These are phyloP conservation scores for Tetheella fluctuosa DNA, from an alignment of 2,888 invertebrate species.

Conservation along the genomic window DNA sequence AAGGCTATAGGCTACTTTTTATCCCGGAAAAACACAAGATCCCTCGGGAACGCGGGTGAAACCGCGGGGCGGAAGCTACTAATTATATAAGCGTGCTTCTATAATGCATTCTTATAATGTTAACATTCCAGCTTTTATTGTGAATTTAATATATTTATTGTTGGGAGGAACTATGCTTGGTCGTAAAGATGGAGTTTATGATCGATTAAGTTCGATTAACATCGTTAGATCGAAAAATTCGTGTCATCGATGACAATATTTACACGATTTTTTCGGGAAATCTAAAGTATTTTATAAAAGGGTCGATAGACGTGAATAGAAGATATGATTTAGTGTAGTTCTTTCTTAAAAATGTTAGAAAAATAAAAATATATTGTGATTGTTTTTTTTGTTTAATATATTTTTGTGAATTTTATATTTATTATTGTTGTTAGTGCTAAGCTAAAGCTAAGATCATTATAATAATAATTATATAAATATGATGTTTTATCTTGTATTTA, in stretches of 20 bases:
- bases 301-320: too few species aligned
- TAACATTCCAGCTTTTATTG: constrained; percentile 39
- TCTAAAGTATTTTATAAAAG: not conserved
- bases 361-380: constrained; percentile 41
- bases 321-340: not conserved
- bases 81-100: constrained; percentile 23
- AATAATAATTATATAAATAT: constrained; percentile 40
- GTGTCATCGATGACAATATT: too few species aligned
- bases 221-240: too few species aligned
- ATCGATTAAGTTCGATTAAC: too few species aligned
- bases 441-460: constrained; percentile 40
- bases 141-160: constrained; percentile 24
- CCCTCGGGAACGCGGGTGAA: too few species aligned
- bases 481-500: constrained; percentile 64
- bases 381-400: constrained; percentile 56
- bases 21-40: too few species aligned
- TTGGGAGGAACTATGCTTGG: constrained; percentile 16
- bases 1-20: too few species aligned
- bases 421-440: constrained; percentile 58
- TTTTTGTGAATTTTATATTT: constrained; percentile 59
- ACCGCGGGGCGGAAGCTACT: too few species aligned
- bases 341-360: constrained; percentile 19
- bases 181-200: not conserved
- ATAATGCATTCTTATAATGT: constrained; percentile 3
- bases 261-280: not conserved